Percentiles rank a stretch among this genome's conserved stretches.
These are phyloP conservation scores for Chaenodraco wilsoni DNA, from an alignment of 2,797 vertebrate species.

Conservation along the genomic window DNA sequence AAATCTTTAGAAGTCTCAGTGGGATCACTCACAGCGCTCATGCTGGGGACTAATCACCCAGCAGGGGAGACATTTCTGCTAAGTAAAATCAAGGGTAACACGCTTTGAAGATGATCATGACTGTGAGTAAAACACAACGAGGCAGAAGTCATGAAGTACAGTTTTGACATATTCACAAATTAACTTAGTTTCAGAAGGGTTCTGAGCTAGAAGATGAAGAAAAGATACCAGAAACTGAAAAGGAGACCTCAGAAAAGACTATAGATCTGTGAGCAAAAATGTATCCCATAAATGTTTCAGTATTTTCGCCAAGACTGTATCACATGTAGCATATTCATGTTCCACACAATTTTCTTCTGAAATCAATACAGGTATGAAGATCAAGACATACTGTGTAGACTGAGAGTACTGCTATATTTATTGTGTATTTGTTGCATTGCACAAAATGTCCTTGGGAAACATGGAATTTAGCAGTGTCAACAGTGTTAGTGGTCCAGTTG, in stretches of 20 bases:
- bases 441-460: neutral
- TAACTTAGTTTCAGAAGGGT: neutral
- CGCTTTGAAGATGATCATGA: constrained; percentile 37
- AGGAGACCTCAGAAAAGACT: constrained; percentile 8
- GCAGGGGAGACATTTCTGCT: constrained; percentile 44
- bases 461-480: neutral
- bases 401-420: neutral
- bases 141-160: constrained; percentile 1
- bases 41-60: constrained; percentile 56
- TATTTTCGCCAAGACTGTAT: neutral
- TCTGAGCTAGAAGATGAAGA: constrained; percentile 1
- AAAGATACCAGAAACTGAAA: neutral
- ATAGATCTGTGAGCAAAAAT: neutral
- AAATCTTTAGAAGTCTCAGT: constrained; percentile 53
- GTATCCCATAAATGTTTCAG: neutral
- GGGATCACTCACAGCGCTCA: constrained; percentile 44
- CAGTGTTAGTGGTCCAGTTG: neutral
- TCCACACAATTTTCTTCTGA: neutral
- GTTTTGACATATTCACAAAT: neutral
- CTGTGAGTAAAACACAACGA: constrained; percentile 18
- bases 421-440: neutral
- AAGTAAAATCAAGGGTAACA: constrained; percentile 48
- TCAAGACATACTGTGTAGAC: neutral
- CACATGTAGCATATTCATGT: neutral
- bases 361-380: neutral